phyloP scores from a whole-genome alignment of 1,140 invertebrate species.

The Lepidurus packardi region DNA sequence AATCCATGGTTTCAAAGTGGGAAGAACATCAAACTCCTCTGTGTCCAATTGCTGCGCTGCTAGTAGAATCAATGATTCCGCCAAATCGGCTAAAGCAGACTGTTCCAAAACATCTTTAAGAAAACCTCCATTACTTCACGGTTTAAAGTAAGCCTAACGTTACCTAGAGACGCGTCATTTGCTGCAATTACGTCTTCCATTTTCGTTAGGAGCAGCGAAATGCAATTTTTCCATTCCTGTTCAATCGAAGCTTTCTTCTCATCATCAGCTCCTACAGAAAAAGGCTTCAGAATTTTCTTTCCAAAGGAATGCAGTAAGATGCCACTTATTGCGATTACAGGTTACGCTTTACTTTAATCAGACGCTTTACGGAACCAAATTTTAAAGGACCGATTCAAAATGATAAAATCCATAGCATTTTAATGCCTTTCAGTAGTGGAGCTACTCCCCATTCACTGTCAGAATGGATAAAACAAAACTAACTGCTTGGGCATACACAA shows the following conservation, averaged over 20 bases:
- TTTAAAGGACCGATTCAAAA: no score
- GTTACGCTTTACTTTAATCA: no score
- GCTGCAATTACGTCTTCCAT: neutral
- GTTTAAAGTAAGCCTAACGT: neutral
- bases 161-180: neutral
- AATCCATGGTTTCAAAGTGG: slow-evolving; percentile 70
- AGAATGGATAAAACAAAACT: no score
- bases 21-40: neutral
- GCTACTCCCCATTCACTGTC: no score
- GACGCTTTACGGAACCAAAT: no score
- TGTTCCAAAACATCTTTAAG: neutral
- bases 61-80: neutral
- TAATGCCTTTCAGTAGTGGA: no score
- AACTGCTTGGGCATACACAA: no score
- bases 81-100: neutral
- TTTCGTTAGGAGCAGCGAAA: neutral
- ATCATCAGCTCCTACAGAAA: slow-evolving; percentile 34
- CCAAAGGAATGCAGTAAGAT: no score
- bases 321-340: no score
- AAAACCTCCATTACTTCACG: neutral
- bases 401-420: no score
- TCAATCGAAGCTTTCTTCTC: slow-evolving; percentile 29
- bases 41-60: neutral
- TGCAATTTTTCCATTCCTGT: slow-evolving; percentile 35
- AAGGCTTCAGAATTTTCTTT: slow-evolving; percentile 24